Conservation (phyloP, 2,113 vertebrate species). For the Nycticorax nycticorax region DNA sequence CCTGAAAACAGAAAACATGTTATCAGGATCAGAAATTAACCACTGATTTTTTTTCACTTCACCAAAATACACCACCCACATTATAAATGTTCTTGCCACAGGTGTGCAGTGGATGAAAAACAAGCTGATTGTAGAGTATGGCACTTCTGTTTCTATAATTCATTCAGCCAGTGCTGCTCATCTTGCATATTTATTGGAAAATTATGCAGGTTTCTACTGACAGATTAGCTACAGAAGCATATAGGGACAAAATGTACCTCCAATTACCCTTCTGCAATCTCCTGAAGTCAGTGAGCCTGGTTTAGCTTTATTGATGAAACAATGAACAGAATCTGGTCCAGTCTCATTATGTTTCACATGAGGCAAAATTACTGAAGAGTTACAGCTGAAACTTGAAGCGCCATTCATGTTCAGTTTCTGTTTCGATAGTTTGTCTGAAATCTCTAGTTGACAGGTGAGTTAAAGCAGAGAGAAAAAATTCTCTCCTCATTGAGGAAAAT, state of each 20-base stretch:
- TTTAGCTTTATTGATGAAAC: neutral
- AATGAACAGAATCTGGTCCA: neutral
- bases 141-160: neutral
- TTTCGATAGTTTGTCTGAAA: neutral
- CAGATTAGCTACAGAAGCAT: neutral
- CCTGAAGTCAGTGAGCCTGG: neutral
- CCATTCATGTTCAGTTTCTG: neutral
- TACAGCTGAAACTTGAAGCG: neutral
- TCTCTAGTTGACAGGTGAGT: neutral
- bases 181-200: neutral
- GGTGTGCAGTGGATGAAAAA: neutral
- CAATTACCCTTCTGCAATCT: neutral
- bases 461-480: neutral
- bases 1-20: neutral
- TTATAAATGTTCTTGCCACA: neutral
- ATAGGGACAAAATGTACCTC: neutral
- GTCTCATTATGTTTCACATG: neutral
- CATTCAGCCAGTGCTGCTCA: neutral
- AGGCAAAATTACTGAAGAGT: neutral
- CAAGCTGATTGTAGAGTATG: neutral
- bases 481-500: neutral
- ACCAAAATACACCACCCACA: neutral
- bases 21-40: neutral
- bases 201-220: neutral
- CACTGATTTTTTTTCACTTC: neutral